Evolutionary conservation across 2,797 vertebrate species (phyloP).

Genomic region (Hippocampus kuda): DNA sequence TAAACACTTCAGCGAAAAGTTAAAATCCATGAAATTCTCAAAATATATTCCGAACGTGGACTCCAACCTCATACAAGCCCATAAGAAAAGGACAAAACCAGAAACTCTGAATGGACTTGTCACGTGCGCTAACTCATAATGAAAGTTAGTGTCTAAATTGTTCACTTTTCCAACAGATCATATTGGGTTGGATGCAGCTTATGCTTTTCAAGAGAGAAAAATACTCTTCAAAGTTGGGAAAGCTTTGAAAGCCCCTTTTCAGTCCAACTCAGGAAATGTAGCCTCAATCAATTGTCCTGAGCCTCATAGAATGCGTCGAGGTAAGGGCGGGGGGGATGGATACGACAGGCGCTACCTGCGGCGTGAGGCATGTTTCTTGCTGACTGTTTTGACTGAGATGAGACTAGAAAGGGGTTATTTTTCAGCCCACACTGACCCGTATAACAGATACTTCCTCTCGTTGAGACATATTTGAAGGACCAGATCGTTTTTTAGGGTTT

Average conservation of each 20-base stretch:
- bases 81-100: background rate
- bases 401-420: conserved; percentile 9
- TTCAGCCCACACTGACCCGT: conserved; percentile 11
- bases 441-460: conserved; percentile 17
- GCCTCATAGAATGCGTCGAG: background rate
- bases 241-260: background rate
- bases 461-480: background rate
- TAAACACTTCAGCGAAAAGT: background rate
- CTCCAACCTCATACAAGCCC: background rate
- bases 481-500: background rate
- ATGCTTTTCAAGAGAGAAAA: background rate
- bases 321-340: background rate
- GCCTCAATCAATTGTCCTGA: background rate
- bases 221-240: background rate
- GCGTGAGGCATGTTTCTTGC: conserved; percentile 3
- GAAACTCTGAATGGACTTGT: background rate
- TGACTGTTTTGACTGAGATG: conserved; percentile 5
- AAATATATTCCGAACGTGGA: background rate
- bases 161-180: background rate
- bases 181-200: background rate
- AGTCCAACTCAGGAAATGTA: background rate
- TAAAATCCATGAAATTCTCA: background rate
- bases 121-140: background rate
- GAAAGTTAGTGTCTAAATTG: background rate
- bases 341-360: conserved; percentile 3